phyloP scores from a whole-genome alignment of 2,888 invertebrate genomes.

The Ethmia dodecea region DNA sequence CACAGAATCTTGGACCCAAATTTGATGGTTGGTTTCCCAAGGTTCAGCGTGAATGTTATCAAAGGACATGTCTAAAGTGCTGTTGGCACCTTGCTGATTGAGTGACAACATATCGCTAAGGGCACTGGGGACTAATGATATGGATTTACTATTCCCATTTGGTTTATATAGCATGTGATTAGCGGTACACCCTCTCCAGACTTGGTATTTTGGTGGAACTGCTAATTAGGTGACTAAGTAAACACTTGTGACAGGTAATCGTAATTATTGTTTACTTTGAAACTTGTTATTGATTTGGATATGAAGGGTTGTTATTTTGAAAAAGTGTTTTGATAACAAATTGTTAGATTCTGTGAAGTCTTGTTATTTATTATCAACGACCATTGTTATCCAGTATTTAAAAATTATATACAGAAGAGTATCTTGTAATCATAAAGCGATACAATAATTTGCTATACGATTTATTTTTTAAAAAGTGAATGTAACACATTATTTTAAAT shows the following conservation, averaged over 20 bases:
- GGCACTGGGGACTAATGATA: constrained; percentile 32
- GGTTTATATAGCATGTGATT: constrained; percentile 19
- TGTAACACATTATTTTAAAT: too few relatives aligned
- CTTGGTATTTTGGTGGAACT: constrained; percentile 16
- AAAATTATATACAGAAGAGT: too few relatives aligned
- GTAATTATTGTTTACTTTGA: constrained; percentile 1
- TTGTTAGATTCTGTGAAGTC: too few relatives aligned
- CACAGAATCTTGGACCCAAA: background rate
- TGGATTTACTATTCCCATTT: constrained; percentile 1
- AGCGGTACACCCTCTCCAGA: constrained; percentile 28
- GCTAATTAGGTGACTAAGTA: constrained; percentile 15
- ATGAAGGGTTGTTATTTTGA: background rate
- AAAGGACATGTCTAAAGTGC: constrained; percentile 6
- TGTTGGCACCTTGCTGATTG: constrained; percentile 19
- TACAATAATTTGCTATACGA: too few relatives aligned
- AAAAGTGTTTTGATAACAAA: too few relatives aligned
- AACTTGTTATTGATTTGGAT: background rate
- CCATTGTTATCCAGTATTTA: too few relatives aligned
- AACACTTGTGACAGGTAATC: constrained; percentile 1
- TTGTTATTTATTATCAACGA: too few relatives aligned
- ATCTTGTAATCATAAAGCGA: too few relatives aligned
- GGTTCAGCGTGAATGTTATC: background rate
- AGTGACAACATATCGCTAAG: constrained; percentile 20
- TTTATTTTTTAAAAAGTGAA: too few relatives aligned
- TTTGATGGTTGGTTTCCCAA: background rate